Percentiles rank a stretch among this genome's conserved stretches.
phyloP scores from a whole-genome alignment of 2,113 vertebrate species.

The Ophiodon elongatus region DNA sequence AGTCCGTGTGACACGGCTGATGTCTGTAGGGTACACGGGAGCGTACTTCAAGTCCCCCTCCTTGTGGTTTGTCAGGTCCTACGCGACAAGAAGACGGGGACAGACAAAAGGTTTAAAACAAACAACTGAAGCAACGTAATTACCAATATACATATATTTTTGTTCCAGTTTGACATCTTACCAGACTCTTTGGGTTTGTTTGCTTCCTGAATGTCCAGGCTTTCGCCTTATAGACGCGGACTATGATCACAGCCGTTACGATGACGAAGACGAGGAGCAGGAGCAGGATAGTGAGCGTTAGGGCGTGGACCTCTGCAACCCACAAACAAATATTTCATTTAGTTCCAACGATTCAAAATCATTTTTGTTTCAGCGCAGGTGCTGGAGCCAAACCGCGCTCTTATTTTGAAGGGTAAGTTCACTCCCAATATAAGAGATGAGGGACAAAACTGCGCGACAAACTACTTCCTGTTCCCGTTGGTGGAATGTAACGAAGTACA shows the following conservation, averaged over 20 bases:
- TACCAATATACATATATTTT: background rate
- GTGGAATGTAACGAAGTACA: no score
- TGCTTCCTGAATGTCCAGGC: constrained; percentile 9
- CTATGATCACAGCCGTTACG: accelerated
- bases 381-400: background rate
- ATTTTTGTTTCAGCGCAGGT: background rate
- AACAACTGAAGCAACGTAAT: background rate
- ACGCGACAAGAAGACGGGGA: background rate
- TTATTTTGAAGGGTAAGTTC: background rate
- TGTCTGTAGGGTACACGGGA: accelerated
- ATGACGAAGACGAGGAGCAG: accelerated
- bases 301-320: accelerated
- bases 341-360: background rate
- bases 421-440: background rate
- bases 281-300: accelerated
- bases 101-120: background rate
- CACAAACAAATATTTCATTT: background rate
- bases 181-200: background rate
- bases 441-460: background rate
- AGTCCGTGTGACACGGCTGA: accelerated
- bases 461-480: no score
- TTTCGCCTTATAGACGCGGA: background rate
- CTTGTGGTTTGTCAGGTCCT: background rate
- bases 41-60: accelerated
- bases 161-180: constrained; percentile 12